Base-by-base conservation (phyloP, 2,113 vertebrate species). In the Dicerorhinus sumatrensis region DNA sequence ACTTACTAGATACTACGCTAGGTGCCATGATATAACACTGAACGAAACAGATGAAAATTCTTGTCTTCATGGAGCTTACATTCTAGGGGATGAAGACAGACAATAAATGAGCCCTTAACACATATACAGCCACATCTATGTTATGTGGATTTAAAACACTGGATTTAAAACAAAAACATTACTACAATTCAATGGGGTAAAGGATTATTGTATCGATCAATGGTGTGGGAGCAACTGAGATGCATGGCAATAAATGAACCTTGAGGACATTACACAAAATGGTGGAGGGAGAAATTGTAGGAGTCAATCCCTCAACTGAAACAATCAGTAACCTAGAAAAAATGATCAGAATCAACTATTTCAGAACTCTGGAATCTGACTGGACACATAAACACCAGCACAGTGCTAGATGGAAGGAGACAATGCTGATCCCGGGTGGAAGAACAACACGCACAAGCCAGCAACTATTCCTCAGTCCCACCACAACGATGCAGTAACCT, bases 401-500 rank as follows among this genome's bases (percentile, higher is more conserved):
- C 13, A 10, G 1, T 1, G 21, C 67, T 23, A 21, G 27, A 5
- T 42, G 54, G 31, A 16, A 60, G 54, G 11, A 33, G 27, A 62
- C 42, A 42, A 29, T 1, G 86, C 29, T 25, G 21, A 31, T 3
- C 29, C 11, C 0, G 36, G 2, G 13, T 14, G 11, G 42, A 10
- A 33, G 29, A 7, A 16, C 20, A 25, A 1, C 20, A 1, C 0
- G 9, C 12, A 20, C 29, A 33, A 4, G 12, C 20, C 20, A n/a
- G 69, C 20, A 1, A 42, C 29, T 0, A 1, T 27, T 5, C 36
- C 36, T 3, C 36, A 7, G 67, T 54, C 18, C 85, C 3, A 0
- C 18, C 0, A 13, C 1, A 2, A 54, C 3, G 2, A 17, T 2
- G 2, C 8, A 1, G 29, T 27, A 39, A 17, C 20, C 54, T 1